Conservation (phyloP, 2,797 vertebrate genomes). For the Paramormyrops hopkinsi region DNA sequence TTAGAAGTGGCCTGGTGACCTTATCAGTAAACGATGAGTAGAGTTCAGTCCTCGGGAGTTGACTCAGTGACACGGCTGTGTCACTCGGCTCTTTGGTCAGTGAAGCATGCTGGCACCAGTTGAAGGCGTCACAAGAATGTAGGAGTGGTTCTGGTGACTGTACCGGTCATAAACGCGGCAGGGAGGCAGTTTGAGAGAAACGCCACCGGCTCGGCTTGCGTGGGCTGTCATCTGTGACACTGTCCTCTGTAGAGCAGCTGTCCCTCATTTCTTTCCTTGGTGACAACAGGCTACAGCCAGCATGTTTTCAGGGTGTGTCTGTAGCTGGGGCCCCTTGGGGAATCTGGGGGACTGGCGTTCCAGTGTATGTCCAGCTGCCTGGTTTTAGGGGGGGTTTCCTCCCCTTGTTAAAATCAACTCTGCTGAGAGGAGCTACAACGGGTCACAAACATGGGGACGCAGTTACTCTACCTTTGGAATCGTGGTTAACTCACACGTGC, state of each 20-base stretch:
- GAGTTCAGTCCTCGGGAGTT: neutral
- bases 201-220: neutral
- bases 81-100: neutral
- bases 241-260: neutral
- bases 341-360: neutral
- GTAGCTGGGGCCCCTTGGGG: neutral
- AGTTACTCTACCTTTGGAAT: neutral
- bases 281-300: neutral
- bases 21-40: neutral
- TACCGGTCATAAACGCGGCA: neutral
- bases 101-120: neutral
- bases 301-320: neutral
- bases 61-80: neutral
- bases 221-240: neutral
- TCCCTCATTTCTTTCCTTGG: neutral
- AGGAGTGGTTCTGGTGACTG: neutral
- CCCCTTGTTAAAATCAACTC: neutral
- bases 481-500: neutral
- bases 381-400: neutral
- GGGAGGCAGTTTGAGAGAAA: neutral
- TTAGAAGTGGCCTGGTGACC: neutral
- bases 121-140: neutral
- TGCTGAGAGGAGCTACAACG: neutral
- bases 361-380: neutral
- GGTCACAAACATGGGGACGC: neutral